Base-by-base conservation (phyloP, 2,113 vertebrate species). In the Callorhinus ursinus region DNA sequence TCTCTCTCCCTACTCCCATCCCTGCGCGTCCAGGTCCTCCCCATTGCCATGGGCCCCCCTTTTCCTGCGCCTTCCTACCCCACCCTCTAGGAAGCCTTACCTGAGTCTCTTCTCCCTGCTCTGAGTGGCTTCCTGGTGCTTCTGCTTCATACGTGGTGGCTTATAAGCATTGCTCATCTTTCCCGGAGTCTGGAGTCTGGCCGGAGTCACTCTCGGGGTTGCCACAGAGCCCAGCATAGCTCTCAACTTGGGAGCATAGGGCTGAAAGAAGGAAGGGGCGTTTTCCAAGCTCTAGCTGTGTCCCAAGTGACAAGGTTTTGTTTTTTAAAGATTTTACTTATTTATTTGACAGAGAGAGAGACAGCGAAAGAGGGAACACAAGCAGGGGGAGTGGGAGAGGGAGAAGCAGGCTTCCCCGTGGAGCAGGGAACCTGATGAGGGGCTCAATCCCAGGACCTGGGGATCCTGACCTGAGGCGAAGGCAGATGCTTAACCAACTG, bases 201-300 rank as follows among this genome's bases (percentile, higher is more conserved):
- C 39, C n/a, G 46, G 46, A 46, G 46, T 46, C 46, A 46, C 14
- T 79, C 61, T 91, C 28, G 67, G n/a, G 36, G 72, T 85, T 85
- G 28, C 65, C 39, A 36, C 24, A 57, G 57, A 90, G 39, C 33
- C 77, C 61, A 21, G 65, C 19, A 10, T 36, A 71, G 63, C 14
- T 31, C 57, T 61, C 21, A 31, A 46, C 7, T 67, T 15, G 31
- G 42, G 49, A 55, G 49, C 57, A 14, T 5, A 28, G 33, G 42
- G 24, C 24, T 51, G 57, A 77, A 86, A 24, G 79, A 85, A 80
- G 24, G n/a, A 72, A 90, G n/a, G 39, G 51, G 39, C 0, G 0
- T 24, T 91, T 97, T 72, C 63, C 12, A 63, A 88, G 55, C 67
- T 95, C 59, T n/a, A 81, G 28, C 57, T 51, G 88, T 55, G 72